These are phyloP conservation scores for Propithecus coquereli DNA, from an alignment of 2,113 vertebrate genomes.

Conservation along the genomic window DNA sequence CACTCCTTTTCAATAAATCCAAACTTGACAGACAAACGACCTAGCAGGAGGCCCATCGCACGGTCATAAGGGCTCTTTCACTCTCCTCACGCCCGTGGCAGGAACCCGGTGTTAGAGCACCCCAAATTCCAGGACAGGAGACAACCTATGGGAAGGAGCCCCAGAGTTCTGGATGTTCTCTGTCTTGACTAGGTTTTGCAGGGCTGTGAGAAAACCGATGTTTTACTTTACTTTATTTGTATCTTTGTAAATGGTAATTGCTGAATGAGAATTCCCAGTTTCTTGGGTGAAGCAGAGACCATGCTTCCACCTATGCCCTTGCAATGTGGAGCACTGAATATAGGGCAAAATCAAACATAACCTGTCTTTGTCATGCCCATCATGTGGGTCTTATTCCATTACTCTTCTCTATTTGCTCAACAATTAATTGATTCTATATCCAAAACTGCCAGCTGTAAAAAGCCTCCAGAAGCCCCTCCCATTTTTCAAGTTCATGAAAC, in stretches of 20 bases:
- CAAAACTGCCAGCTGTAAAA: not conserved
- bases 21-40: not conserved
- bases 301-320: not conserved
- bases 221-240: not conserved
- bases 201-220: not conserved
- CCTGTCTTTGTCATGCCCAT: not conserved
- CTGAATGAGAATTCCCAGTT: not conserved
- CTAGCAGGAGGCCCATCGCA: not conserved
- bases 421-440: no score
- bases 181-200: not conserved
- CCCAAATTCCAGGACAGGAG: not conserved
- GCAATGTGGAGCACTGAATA: not conserved
- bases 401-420: not conserved
- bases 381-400: not conserved
- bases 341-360: not conserved
- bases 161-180: not conserved
- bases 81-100: rapidly evolving
- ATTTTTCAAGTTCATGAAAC: not conserved
- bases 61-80: not conserved
- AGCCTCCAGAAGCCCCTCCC: not conserved
- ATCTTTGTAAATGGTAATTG: not conserved
- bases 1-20: not conserved
- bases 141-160: not conserved
- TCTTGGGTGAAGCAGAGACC: not conserved
- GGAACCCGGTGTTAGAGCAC: not conserved